Conservation (phyloP, 1,140 invertebrate species). For the Macrostomum lignano region DNA sequence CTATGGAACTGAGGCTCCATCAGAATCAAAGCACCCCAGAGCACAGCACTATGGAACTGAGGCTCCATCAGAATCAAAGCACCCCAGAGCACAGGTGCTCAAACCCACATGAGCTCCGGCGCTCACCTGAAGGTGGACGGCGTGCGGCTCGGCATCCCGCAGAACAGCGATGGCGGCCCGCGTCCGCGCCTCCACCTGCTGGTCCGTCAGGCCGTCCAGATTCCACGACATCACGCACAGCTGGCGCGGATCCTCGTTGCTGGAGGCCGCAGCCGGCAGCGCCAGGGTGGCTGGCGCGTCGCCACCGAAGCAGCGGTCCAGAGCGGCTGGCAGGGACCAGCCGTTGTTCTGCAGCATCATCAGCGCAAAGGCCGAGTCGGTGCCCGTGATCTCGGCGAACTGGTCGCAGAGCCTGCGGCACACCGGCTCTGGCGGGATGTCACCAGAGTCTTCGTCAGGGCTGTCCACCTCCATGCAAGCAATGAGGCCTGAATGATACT, state of each 20-base stretch:
- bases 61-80: too few species aligned
- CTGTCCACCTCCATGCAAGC: too few species aligned
- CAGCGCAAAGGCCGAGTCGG: background rate
- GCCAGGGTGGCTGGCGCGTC: background rate
- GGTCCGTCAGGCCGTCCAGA: slow-evolving; percentile 35
- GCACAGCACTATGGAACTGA: too few species aligned
- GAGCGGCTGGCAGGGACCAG: background rate
- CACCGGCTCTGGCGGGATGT: too few species aligned
- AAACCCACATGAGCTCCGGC: slow-evolving; percentile 13
- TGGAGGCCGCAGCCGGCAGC: too few species aligned
- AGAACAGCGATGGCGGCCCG: too few species aligned
- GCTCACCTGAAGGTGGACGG: slow-evolving; percentile 38
- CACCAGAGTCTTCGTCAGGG: too few species aligned
- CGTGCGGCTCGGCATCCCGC: slow-evolving; percentile 33
- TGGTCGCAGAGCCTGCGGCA: background rate
- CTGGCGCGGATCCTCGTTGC: slow-evolving; percentile 12
- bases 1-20: too few species aligned
- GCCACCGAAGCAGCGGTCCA: background rate
- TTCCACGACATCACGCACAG: slow-evolving; percentile 32
- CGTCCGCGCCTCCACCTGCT: slow-evolving; percentile 30
- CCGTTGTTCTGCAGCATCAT: background rate
- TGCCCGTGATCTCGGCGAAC: slow-evolving; percentile 1
- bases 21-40: too few species aligned
- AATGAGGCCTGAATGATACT: too few species aligned
- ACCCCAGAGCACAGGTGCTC: slow-evolving; percentile 7